Conservation (phyloP, 2,797 vertebrate species). For the Dermochelys coriacea region DNA sequence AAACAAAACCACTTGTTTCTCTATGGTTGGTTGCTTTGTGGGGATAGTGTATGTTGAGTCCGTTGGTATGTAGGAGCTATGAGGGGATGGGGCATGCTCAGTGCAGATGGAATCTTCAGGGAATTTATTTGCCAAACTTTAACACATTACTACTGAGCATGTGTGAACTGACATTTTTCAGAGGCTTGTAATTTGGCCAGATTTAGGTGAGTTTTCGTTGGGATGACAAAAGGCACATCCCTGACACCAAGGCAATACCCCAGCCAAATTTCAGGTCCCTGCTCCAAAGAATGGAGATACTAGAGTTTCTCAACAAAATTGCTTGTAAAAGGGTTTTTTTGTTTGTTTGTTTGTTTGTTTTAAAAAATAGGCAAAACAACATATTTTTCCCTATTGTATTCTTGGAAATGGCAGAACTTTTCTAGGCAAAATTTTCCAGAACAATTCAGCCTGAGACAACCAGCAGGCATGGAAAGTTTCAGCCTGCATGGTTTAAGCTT, state of each 20-base stretch:
- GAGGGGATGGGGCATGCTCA: background rate
- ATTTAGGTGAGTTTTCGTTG: background rate
- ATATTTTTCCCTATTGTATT: background rate
- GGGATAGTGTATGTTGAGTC: background rate
- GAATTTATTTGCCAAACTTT: background rate
- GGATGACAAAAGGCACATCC: background rate
- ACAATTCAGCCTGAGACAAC: background rate
- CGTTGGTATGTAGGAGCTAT: background rate
- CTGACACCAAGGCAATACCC: background rate
- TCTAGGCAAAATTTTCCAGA: background rate
- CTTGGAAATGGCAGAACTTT: background rate
- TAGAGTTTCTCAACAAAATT: background rate
- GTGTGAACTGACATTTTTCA: background rate
- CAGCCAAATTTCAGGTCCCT: background rate
- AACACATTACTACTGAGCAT: background rate
- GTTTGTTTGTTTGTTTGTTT: background rate
- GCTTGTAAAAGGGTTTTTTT: background rate
- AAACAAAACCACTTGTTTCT: background rate
- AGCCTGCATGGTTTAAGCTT: background rate
- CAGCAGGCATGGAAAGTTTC: background rate
- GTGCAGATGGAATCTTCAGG: background rate
- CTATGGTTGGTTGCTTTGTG: background rate
- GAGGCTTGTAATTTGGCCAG: background rate
- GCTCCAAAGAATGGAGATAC: background rate
- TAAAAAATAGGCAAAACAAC: background rate